A percentile compares a stretch with the other conserved stretches of the same genome.
Conservation (phyloP, 2,888 invertebrate genomes). For the Amblyteles armatorius region DNA sequence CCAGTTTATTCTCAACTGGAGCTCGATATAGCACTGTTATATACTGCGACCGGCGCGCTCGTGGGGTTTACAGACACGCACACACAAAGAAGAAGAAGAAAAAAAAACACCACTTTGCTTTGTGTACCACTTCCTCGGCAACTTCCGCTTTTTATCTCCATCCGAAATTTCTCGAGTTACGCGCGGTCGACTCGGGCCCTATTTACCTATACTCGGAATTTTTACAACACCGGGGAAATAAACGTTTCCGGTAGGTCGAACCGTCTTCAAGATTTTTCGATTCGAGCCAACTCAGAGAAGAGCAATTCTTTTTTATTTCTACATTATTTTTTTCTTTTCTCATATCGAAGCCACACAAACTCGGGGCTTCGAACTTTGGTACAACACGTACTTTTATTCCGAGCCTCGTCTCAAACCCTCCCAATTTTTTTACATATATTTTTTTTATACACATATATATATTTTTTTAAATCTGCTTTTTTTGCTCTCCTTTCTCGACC, state of each 20-base stretch:
- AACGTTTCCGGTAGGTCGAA: constrained; percentile 54
- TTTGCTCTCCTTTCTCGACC: constrained; percentile 21
- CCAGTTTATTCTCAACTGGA: constrained; percentile 44
- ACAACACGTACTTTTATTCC: background rate
- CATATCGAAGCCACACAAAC: background rate
- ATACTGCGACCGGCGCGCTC: background rate
- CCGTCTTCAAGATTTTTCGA: constrained; percentile 29
- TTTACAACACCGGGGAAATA: constrained; percentile 11
- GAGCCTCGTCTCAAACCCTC: background rate
- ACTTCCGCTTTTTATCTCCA: constrained; percentile 47
- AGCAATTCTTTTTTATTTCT: background rate
- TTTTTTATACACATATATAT: background rate
- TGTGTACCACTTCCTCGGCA: constrained; percentile 48
- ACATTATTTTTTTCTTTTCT: background rate
- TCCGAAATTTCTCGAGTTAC: constrained; percentile 61
- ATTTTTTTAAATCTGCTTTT: constrained; percentile 14
- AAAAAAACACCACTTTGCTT: background rate
- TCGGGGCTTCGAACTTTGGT: constrained; percentile 10
- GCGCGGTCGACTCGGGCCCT: constrained; percentile 18
- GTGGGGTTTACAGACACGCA: background rate
- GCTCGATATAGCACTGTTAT: background rate
- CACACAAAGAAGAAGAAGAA: background rate
- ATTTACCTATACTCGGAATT: background rate
- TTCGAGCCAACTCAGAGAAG: constrained; percentile 6
- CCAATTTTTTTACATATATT: background rate